These are phyloP conservation scores for Aegithalos caudatus DNA, from an alignment of 2,113 vertebrate genomes.

Conservation along the genomic window DNA sequence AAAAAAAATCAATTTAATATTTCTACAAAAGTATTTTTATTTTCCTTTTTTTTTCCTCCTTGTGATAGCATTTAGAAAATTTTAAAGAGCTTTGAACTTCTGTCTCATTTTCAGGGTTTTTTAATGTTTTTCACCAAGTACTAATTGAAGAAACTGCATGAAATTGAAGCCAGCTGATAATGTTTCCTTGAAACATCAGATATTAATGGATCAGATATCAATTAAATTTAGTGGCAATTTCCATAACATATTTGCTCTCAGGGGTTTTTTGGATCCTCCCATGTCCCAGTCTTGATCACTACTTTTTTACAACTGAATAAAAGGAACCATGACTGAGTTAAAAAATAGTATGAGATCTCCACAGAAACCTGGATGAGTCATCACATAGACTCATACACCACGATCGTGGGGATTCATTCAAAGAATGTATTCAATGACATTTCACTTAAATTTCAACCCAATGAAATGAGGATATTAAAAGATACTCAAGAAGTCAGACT, in stretches of 20 bases:
- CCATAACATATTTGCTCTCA: not conserved
- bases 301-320: not conserved
- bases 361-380: not conserved
- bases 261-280: accelerated
- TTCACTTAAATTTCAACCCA: not conserved
- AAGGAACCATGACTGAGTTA: not conserved
- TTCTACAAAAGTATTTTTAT: not conserved
- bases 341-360: not conserved
- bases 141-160: not conserved
- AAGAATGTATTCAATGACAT: not conserved
- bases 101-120: not conserved
- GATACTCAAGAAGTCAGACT: not conserved
- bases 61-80: not conserved
- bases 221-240: not conserved
- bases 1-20: not conserved
- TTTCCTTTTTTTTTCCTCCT: not conserved
- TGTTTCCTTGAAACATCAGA: not conserved
- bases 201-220: not conserved
- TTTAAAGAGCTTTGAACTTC: not conserved
- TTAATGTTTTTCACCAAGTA: not conserved
- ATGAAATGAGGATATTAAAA: not conserved
- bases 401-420: not conserved
- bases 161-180: not conserved
- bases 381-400: not conserved
- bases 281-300: not conserved